Base-by-base conservation (phyloP, 2,113 vertebrate genomes). In the Sinosuthora webbiana region DNA sequence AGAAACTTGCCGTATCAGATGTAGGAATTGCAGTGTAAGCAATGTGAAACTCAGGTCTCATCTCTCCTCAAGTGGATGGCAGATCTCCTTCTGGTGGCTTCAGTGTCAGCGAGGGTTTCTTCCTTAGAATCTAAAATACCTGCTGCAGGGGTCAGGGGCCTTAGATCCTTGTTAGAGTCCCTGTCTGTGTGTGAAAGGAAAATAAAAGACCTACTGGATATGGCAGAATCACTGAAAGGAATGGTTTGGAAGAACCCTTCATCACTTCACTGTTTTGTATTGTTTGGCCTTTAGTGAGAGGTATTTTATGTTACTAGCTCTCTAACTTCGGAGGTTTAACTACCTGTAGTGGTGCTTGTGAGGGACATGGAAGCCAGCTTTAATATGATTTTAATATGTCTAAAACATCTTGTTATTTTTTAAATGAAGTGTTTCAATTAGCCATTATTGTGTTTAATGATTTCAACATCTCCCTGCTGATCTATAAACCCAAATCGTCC, bases 401-500 rank as follows among this genome's bases (percentile, higher is more conserved):
- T 65, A 60, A 88, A 94, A n/a, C 63, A 41, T 85, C 45, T 33
- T 70, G 68, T 68, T 74, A 74, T 88, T 93, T 90, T 82, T 89
- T 2, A 73, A 91, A 53, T 45, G 45, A 91, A 91, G 63, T 52
- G 23, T 89, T 94, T 74, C 53, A 67, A 70, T 90, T 83, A 70
- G 64, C 56, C 59, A 7, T 92, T 74, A 44, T 86, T 74, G 27
- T 77, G 63, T 90, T 87, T 90, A 96, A 63, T 41, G 21, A 63
- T 31, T 95, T 85, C 62, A 95, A 85, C 49, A 18, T 47, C 82
- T 90, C 91, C 91, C 95, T 67, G 75, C 30, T 88, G 87, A 42
- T 73, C 70, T n/a, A 74, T 87, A 91, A 96, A 96, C 62, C n/a
- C 63, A 64, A 80, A 70, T 64, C 20, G 1, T 81, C 64, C 80